Conservation (phyloP, 1,140 invertebrate genomes). For the Amyelois transitella region DNA sequence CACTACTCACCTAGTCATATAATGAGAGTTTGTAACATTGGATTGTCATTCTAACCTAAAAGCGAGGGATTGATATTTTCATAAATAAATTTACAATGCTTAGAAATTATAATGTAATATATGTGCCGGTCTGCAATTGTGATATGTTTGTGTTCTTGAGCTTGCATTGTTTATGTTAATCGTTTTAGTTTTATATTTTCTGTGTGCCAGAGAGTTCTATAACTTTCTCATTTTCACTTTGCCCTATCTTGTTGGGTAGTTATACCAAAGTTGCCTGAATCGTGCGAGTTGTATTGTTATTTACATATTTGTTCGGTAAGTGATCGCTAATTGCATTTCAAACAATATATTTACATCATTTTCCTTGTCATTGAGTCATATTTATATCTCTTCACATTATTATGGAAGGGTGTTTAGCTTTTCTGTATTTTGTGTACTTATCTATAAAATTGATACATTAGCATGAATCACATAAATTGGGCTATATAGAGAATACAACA, state of each 20-base stretch:
- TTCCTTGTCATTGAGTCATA: no score
- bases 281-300: neutral
- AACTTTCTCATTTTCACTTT: neutral
- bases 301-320: no score
- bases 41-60: slow-evolving; percentile 60
- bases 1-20: slow-evolving; percentile 1
- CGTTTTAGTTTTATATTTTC: neutral
- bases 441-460: no score
- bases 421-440: no score
- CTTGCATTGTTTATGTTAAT: neutral
- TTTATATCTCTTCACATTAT: no score
- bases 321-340: no score
- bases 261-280: neutral
- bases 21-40: slow-evolving; percentile 12
- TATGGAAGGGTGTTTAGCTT: no score
- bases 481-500: no score
- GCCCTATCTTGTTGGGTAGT: neutral
- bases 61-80: slow-evolving; percentile 10
- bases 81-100: slow-evolving; percentile 6
- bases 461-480: no score
- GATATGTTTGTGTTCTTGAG: neutral
- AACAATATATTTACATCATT: no score
- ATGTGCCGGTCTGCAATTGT: neutral
- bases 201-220: neutral
- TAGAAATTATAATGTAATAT: neutral